These are phyloP conservation scores for Spongilla lacustris DNA, from an alignment of 37 sponge, comb jelly and placozoan species.

Conservation along the genomic window DNA sequence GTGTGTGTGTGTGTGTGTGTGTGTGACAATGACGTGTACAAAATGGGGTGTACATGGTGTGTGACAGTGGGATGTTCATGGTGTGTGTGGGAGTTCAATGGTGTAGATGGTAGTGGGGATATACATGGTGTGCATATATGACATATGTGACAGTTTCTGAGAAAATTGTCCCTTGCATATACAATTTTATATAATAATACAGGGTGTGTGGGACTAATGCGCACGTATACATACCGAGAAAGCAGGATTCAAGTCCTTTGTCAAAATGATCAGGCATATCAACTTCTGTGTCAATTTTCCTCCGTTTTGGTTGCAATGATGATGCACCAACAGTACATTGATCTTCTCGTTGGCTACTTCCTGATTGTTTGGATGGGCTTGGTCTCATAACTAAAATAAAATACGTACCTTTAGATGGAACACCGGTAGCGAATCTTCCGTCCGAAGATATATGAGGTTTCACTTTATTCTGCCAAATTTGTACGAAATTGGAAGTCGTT, in stretches of 20 bases:
- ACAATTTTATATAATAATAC: not conserved
- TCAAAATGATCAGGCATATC: not conserved
- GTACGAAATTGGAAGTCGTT: slow-evolving; percentile 1
- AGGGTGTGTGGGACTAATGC: not conserved
- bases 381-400: slow-evolving; percentile 1
- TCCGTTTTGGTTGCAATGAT: slow-evolving; percentile 1
- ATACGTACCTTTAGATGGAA: not conserved
- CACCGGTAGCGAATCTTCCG: slow-evolving; percentile 1
- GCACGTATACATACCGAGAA: not conserved
- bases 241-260: slow-evolving; percentile 1
- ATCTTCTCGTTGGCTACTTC: slow-evolving; percentile 1
- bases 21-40: slow-evolving; percentile 1
- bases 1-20: slow-evolving; percentile 1
- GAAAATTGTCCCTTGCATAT: not conserved
- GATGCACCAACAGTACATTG: not conserved
- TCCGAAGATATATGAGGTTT: not conserved
- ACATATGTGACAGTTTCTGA: slow-evolving; percentile 1
- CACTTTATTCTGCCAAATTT: slow-evolving; percentile 1
- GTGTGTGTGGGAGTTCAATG: not conserved
- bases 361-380: slow-evolving; percentile 1
- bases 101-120: not conserved
- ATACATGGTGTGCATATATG: not conserved
- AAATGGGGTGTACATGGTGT: not conserved
- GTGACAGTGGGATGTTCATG: slow-evolving; percentile 1
- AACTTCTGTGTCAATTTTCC: slow-evolving; percentile 1